Percentiles rank a stretch among this genome's conserved stretches.
These are phyloP conservation scores for Caenorhabditis plicata DNA, from an alignment of 2,888 invertebrate genomes.

Conservation along the genomic window DNA sequence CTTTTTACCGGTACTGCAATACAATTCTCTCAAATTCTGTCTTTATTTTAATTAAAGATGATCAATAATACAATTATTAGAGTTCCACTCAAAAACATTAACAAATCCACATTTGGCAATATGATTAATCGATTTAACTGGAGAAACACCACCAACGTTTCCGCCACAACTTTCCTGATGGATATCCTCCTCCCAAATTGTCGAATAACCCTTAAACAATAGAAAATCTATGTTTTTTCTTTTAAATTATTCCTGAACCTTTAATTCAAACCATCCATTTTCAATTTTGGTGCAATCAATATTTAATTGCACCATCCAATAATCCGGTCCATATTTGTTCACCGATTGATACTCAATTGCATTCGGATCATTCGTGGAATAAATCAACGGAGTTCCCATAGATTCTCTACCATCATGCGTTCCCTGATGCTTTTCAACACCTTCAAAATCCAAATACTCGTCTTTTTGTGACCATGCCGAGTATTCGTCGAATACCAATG, in stretches of 20 bases:
- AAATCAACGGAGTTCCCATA: conserved; percentile 57
- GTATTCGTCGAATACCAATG: conserved; percentile 51
- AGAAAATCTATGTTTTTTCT: too few relatives aligned
- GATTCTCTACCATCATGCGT: conserved; percentile 55
- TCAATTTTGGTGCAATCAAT: conserved; percentile 67
- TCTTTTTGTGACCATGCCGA: conserved; percentile 56
- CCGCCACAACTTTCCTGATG: conserved; percentile 61
- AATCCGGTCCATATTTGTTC: conserved; percentile 67
- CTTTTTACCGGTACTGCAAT: too few relatives aligned
- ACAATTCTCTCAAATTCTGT: too few relatives aligned
- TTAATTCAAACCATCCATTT: conserved; percentile 68
- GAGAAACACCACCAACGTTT: conserved; percentile 53
- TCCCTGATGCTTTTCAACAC: conserved; percentile 56
- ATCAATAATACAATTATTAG: conserved; percentile 23
- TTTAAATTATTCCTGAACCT: too few relatives aligned
- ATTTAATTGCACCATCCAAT: conserved; percentile 68
- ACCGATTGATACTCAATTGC: conserved; percentile 61
- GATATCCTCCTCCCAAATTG: conserved; percentile 66
- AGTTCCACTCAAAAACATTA: conserved; percentile 66
- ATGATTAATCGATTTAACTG: conserved; percentile 65
- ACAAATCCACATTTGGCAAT: conserved; percentile 67
- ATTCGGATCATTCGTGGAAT: conserved; percentile 58
- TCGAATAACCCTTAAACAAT: conserved; percentile 65
- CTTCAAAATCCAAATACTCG: conserved; percentile 58
- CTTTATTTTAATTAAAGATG: conserved; percentile 1